These are phyloP conservation scores for Apodemus sylvaticus DNA, from an alignment of 2,113 vertebrate genomes.

Conservation along the genomic window DNA sequence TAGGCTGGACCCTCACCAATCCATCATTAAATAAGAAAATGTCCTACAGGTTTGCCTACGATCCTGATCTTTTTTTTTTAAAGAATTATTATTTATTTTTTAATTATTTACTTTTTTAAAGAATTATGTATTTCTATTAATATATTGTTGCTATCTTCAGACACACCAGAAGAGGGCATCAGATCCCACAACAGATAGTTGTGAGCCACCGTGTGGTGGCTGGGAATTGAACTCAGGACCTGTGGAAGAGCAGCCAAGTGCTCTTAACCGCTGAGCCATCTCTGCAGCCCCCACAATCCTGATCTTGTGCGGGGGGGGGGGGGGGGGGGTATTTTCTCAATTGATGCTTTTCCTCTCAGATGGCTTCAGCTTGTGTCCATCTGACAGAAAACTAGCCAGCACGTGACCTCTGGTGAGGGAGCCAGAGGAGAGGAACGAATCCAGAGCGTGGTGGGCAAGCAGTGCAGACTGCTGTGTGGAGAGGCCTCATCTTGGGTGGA, in stretches of 20 bases:
- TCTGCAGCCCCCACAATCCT: not conserved
- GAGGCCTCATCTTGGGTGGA: not conserved
- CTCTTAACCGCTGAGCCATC: too few species aligned
- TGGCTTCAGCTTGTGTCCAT: not conserved
- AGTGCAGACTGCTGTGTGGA: too few species aligned
- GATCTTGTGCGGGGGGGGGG: too few species aligned
- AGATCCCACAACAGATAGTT: too few species aligned
- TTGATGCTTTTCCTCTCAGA: not conserved
- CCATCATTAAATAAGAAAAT: not conserved
- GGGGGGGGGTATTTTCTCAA: not conserved
- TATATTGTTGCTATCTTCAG: too few species aligned
- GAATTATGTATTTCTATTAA: too few species aligned
- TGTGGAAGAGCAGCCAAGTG: too few species aligned
- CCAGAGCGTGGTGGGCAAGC: not conserved
- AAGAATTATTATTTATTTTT: too few species aligned
- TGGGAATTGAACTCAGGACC: too few species aligned
- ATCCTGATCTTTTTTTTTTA: not conserved
- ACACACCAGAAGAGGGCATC: too few species aligned
- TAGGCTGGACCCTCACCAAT: not conserved
- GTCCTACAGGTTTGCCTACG: not conserved
- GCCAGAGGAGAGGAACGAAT: not conserved
- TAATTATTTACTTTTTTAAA: too few species aligned
- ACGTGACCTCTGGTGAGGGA: not conserved
- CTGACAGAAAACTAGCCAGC: not conserved
- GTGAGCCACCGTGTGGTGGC: too few species aligned